Percentiles rank a stretch among this genome's conserved stretches.
phyloP scores from a whole-genome alignment of 1,140 invertebrate species.

The Anoplophora glabripennis region DNA sequence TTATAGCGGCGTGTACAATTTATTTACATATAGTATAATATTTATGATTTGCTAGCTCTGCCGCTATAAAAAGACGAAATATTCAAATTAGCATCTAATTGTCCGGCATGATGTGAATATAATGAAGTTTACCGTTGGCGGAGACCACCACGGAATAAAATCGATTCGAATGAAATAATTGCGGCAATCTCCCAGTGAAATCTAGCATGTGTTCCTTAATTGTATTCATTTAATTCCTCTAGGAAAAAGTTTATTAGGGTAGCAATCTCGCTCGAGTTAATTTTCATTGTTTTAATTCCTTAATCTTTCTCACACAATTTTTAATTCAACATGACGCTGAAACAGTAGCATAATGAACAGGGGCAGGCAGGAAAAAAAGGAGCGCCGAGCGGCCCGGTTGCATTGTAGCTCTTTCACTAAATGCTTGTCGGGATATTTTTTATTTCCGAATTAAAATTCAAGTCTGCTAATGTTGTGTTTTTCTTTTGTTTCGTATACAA shows the following conservation, averaged over 20 bases:
- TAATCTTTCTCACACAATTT: conserved; percentile 16
- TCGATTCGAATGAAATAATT: conserved; percentile 3
- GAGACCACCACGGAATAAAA: conserved; percentile 3
- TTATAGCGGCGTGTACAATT: no score
- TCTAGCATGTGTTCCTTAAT: conserved; percentile 14
- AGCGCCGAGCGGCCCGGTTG: conserved; percentile 1
- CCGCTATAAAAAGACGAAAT: no score
- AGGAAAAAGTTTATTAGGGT: conserved; percentile 12
- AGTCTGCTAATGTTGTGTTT: conserved; percentile 37
- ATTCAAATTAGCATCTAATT: no score
- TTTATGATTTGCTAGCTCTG: no score
- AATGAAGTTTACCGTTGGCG: no score
- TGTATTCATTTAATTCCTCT: conserved; percentile 10
- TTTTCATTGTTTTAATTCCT: conserved; percentile 17
- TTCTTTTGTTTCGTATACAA: conserved; percentile 33
- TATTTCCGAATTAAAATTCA: conserved; percentile 36
- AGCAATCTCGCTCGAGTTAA: conserved; percentile 3
- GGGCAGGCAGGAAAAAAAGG: conserved; percentile 2
- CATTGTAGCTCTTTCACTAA: conserved; percentile 13
- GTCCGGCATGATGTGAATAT: no score
- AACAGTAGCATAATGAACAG: conserved; percentile 16
- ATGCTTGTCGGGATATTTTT: conserved; percentile 21
- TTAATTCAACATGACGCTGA: conserved; percentile 1
- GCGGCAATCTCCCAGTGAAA: conserved; percentile 1
- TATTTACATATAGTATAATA: no score